Evolutionary conservation across 2,888 invertebrate species (phyloP).

Genomic region (Leucozona laternaria): DNA sequence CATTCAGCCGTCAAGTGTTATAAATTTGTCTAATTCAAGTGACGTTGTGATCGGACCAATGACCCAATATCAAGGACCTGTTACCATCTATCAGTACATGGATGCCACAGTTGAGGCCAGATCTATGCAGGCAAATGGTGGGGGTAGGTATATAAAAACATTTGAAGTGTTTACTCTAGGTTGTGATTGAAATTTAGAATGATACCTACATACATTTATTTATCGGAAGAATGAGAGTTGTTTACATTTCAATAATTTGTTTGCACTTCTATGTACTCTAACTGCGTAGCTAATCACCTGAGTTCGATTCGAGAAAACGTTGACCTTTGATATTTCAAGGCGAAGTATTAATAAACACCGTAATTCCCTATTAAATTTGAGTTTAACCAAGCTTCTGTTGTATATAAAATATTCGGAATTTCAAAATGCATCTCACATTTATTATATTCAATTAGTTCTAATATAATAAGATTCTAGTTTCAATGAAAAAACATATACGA

Average conservation of each 20-base stretch:
- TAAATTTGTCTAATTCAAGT: slow-evolving; percentile 84
- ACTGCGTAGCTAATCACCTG: background rate
- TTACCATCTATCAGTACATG: slow-evolving; percentile 84
- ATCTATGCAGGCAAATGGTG: slow-evolving; percentile 81
- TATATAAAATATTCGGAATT: background rate
- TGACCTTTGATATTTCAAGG: slow-evolving; percentile 15
- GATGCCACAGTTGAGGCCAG: slow-evolving; percentile 82
- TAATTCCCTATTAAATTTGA: background rate
- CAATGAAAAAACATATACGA: background rate
- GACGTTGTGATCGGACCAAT: slow-evolving; percentile 85
- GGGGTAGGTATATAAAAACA: slow-evolving; percentile 78
- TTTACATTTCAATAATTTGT: slow-evolving; percentile 32
- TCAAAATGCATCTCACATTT: background rate
- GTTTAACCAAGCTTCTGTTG: background rate
- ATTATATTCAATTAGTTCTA: background rate
- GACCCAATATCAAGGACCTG: slow-evolving; percentile 85
- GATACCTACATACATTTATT: slow-evolving; percentile 3
- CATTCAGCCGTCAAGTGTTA: slow-evolving; percentile 82
- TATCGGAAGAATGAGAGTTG: background rate
- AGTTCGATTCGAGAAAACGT: background rate
- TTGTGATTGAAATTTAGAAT: background rate
- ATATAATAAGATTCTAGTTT: background rate
- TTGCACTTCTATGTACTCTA: background rate
- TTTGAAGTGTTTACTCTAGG: background rate
- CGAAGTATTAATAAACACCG: background rate